Evolutionary conservation across 2,113 vertebrate species (phyloP), one percentile per base, ranked within the genome.

Genomic region (Hydrochoerus hydrochaeris): DNA sequence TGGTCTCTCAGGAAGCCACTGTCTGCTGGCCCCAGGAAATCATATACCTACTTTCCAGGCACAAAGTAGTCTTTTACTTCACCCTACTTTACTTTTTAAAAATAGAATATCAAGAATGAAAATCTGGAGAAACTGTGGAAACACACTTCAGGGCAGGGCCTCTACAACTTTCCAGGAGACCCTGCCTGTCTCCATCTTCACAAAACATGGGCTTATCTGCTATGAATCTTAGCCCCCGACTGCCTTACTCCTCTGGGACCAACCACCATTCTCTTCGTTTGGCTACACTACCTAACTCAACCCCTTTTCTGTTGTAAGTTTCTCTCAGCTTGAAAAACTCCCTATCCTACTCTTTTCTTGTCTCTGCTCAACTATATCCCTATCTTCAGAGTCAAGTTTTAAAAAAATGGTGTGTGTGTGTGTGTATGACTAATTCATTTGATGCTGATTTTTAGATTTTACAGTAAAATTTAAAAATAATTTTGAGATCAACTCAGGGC

Each of bases 381-480:
- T 78, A 20, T n/a, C 24, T 90, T 46, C 35, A 85, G 28, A 91
- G 85, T 38, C 12, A 62, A 89, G 71, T 1, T 63, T 80, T 19
- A 10, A 35, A 54, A 80, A 35, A 1, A n/a, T n/a, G n/a, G n/a
- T n/a, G n/a, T n/a, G n/a, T n/a, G 14, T 30, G 75, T 78, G 28
- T 30, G 75, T 19, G 67, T 1, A 6, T 24, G 26, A 30, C 73
- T 78, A 78, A 32, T 35, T 58, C 12, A 77, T 44, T 67, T 28
- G 67, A 77, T 78, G 73, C 38, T 87, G 46, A 77, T 44, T 89
- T 82, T 89, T 80, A 86, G 44, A 95, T 85, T 85, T 69, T 38
- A 88, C 2, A 95, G 26, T 63, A 93, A 71, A 63, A 93, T 26
- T 69, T 60, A 24, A n/a, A 95, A 92, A 88, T 20, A 90, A 85